Evolutionary conservation across 2,888 invertebrate genomes (phyloP).

Genomic region (Aporophyla lueneburgensis): DNA sequence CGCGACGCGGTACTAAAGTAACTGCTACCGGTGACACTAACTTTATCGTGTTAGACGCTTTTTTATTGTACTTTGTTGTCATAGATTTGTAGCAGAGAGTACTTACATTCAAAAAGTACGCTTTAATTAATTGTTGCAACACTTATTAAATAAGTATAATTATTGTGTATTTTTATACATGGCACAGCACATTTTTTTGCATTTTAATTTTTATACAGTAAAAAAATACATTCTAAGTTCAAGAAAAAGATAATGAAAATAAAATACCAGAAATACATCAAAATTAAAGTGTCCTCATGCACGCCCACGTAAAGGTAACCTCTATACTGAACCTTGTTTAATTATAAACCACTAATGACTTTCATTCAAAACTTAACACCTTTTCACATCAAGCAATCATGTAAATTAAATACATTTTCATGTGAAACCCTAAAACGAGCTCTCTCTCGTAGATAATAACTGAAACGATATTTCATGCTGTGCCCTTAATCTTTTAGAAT

Average conservation of each 20-base stretch:
- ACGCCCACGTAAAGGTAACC: neutral
- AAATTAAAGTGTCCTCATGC: neutral
- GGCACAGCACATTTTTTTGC: neutral
- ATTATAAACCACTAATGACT: conserved; percentile 36
- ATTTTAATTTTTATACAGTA: neutral
- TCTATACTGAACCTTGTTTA: conserved; percentile 3
- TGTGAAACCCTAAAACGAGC: no score
- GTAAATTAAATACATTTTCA: conserved; percentile 1
- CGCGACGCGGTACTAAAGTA: conserved; percentile 35
- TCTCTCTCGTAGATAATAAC: no score
- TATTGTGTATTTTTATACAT: neutral
- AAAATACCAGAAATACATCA: neutral
- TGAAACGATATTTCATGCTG: no score
- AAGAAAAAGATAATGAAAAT: neutral
- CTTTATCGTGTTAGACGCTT: neutral
- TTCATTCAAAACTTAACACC: conserved; percentile 3
- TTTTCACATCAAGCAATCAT: neutral
- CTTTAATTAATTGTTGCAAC: neutral
- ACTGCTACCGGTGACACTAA: conserved; percentile 23
- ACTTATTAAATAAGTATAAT: no score
- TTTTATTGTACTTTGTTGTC: no score
- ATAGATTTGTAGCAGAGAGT: neutral
- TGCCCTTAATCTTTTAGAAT: no score
- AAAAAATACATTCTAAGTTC: no score
- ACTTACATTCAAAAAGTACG: neutral